Evolutionary conservation across 2,797 vertebrate genomes (phyloP), one percentile per base, ranked within the genome.

Genomic region (Siniperca scherzeri): DNA sequence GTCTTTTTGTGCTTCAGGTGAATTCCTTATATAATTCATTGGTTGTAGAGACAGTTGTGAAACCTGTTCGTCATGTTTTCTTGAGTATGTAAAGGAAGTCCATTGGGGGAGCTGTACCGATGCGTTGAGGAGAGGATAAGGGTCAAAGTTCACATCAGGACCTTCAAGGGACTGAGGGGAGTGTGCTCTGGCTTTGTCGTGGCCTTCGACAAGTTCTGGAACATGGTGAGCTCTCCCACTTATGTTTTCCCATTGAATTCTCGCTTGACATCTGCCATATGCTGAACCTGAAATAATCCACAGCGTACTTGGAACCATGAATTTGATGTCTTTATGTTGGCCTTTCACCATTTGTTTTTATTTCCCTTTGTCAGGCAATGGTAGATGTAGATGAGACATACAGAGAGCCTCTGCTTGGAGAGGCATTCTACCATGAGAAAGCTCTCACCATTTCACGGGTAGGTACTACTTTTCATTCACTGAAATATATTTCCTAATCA

Each of bases 121-220:
- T 99, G 97, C 38, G 96, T 99, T 22, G 94, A 97, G 81, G 97
- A 98, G 60, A 96, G 96, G 33, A 95, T 99, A 64, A 94, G 96
- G 72, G 97, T 99, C 82, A 97, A 96, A 33, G 98, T 99, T 88
- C 98, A 99, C 86, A 97, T 99, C 85, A 96, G 99, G 85, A 99
- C 98, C 66, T 99, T 99, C 91, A 99, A 99, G 88, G 99, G 99
- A 0, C 96, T 99, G 52, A 96, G 98, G 3, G 99, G 99, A 0
- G 97, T 99, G 70, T 99, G 99, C 90, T 97, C 97, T 0, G 99
- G 99, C 70, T 99, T 99, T 74, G 91, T 99, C 4, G 97, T 99
- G 48, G 98, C 98, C 22, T 99, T 99, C 53, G 99, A 99, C 95
- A 99, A 99, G 90, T 99, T 98, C 94, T 99, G 99, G 99, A 99